Base-by-base conservation (phyloP, 2,113 vertebrate species). In the Lophura nycthemera region DNA sequence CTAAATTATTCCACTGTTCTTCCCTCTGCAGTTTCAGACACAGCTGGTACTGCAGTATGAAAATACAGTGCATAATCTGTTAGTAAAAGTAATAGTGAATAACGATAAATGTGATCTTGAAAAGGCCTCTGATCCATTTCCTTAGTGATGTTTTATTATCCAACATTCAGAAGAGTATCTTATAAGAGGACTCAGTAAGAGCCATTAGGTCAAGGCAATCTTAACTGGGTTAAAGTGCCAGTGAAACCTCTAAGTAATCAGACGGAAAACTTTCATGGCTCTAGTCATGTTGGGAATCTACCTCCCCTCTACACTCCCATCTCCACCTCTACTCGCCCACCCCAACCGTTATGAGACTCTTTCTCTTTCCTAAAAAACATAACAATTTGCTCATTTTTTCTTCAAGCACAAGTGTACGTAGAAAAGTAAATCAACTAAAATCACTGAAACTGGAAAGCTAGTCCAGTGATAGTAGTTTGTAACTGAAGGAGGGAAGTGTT, bases 301-400 rank as follows among this genome's bases (percentile, higher is more conserved):
- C 34, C 3, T 3, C 12, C 6, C 2, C 3, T 6, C 29, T 4
- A 3, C 5, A n/a, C 22, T 13, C 20, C 32, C n/a, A 59, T 59
- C 20, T 34, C 32, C 12, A 59, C 10, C 20, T n/a, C 32, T 21
- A 21, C 32, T n/a, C 8, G 1, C 10, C 3, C 2, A 57, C 32
- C 18, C 10, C 56, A 59, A 59, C 36, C 8, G 13, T 61, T 57
- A 20, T 64, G 29, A 83, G 36, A 7, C 14, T 32, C 20, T 2
- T 67, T 72, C 40, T 54, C 18, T 83, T 8, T 8, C 21, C 27
- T 20, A 74, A 59, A 47, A 0, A 3, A 5, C 25, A 11, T 48
- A 48, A 71, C 59, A 14, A 24, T 36, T 0, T 50, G 42, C 7
- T 60, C 22, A 36, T 65, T 10, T 54, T 79, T 40, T 47, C 38